Conservation (phyloP, 2,113 vertebrate species). For the Gasterosteus aculeatus region DNA sequence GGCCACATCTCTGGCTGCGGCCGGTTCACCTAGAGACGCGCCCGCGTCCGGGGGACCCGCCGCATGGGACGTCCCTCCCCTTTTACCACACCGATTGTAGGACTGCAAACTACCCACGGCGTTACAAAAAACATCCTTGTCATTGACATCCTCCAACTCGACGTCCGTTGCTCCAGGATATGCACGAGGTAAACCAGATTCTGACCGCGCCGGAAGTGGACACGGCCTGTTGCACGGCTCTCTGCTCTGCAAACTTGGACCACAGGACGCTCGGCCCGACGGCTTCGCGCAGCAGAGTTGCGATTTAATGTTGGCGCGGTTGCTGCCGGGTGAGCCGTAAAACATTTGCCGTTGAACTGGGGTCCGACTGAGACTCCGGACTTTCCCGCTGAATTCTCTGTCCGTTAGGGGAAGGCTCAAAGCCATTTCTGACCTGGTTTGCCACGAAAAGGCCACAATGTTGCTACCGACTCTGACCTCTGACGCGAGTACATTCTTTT, state of each 20-base stretch:
- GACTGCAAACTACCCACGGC: slow-evolving; percentile 57
- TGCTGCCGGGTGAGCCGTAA: slow-evolving; percentile 35
- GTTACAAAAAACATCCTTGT: slow-evolving; percentile 57
- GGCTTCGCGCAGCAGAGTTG: slow-evolving; percentile 49
- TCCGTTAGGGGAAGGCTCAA: slow-evolving; percentile 58
- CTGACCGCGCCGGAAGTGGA: slow-evolving; percentile 75
- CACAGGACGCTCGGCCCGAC: slow-evolving; percentile 47
- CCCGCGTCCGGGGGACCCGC: slow-evolving; percentile 37
- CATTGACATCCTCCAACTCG: slow-evolving; percentile 57
- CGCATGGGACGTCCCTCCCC: slow-evolving; percentile 77
- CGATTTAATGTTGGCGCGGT: slow-evolving; percentile 31
- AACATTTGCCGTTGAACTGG: slow-evolving; percentile 49
- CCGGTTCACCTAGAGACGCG: slow-evolving; percentile 54
- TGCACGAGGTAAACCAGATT: slow-evolving; percentile 63
- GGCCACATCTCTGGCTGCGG: slow-evolving; percentile 44
- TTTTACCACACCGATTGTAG: slow-evolving; percentile 65
- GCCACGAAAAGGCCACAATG: slow-evolving; percentile 67
- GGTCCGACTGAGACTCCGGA: slow-evolving; percentile 49
- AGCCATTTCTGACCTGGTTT: slow-evolving; percentile 66
- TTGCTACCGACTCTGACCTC: slow-evolving; percentile 54
- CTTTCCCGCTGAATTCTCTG: slow-evolving; percentile 39
- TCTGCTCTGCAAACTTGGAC: slow-evolving; percentile 50
- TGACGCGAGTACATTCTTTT: slow-evolving; percentile 67
- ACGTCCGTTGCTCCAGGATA: slow-evolving; percentile 63
- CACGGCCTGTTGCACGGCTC: slow-evolving; percentile 75